Evolutionary conservation across 2,888 invertebrate species (phyloP).

Genomic region (Itoplectis maculator): DNA sequence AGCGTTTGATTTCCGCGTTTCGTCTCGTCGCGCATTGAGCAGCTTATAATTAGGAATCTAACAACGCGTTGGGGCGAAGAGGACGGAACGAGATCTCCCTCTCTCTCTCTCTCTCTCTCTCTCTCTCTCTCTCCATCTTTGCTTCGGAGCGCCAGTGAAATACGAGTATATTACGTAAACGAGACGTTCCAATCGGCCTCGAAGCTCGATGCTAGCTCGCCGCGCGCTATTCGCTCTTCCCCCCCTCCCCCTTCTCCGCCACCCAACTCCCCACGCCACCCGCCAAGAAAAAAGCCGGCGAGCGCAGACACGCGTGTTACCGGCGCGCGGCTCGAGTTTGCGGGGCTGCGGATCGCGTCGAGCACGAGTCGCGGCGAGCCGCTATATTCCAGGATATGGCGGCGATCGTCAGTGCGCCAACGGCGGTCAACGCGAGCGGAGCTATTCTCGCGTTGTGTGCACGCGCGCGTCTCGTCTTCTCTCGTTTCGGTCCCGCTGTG

Average conservation of each 20-base stretch:
- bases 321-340: slow-evolving; percentile 17
- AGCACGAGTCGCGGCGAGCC: slow-evolving; percentile 8
- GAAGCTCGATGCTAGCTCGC: slow-evolving; percentile 27
- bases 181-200: slow-evolving; percentile 44
- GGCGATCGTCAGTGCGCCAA: slow-evolving; percentile 50
- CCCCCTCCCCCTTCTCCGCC: slow-evolving; percentile 3
- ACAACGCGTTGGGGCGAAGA: slow-evolving; percentile 24
- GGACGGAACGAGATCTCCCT: not conserved
- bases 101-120: too few relatives aligned
- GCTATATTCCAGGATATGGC: slow-evolving; percentile 25
- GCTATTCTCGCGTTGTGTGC: slow-evolving; percentile 16
- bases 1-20: slow-evolving; percentile 7
- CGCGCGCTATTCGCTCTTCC: not conserved
- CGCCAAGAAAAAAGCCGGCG: slow-evolving; percentile 31
- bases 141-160: slow-evolving; percentile 13
- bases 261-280: not conserved
- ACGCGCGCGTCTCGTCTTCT: too few relatives aligned
- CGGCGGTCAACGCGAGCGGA: slow-evolving; percentile 40
- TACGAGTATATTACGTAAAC: slow-evolving; percentile 59
- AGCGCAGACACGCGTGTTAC: slow-evolving; percentile 46
- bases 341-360: slow-evolving; percentile 5
- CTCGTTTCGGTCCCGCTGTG: not conserved
- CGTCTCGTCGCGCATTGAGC: slow-evolving; percentile 41
- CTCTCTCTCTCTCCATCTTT: too few relatives aligned
- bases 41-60: slow-evolving; percentile 65